Evolutionary conservation across 2,797 vertebrate genomes (phyloP).

Genomic region (Enteromius thamalakanensis): DNA sequence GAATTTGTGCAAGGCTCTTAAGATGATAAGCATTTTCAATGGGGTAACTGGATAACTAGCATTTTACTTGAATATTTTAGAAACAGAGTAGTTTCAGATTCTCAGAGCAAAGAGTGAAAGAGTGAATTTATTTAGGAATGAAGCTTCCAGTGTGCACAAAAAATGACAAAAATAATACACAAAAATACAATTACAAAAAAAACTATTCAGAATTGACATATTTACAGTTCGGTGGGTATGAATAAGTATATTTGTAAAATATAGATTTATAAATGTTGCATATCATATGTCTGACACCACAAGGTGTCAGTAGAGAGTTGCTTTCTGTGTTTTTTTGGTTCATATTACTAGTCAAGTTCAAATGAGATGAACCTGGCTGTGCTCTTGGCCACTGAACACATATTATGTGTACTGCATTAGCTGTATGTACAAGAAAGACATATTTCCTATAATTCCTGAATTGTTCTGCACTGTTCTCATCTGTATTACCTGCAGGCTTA

Average conservation of each 20-base stretch:
- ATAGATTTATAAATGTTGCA: too few species aligned
- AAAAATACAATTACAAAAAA: background rate
- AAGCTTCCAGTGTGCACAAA: background rate
- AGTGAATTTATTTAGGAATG: too few species aligned
- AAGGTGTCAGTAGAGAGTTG: conserved; percentile 42
- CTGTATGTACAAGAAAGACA: background rate
- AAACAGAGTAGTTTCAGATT: background rate
- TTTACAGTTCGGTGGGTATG: background rate
- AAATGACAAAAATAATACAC: background rate
- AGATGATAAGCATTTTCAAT: background rate
- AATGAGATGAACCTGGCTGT: background rate
- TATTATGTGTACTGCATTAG: background rate
- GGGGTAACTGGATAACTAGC: background rate
- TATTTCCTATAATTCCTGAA: background rate
- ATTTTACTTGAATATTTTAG: background rate
- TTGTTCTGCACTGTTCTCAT: background rate
- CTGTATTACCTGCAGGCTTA: background rate
- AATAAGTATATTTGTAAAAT: background rate
- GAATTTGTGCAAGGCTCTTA: too few species aligned
- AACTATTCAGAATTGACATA: background rate
- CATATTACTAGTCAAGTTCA: background rate
- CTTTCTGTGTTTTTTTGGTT: background rate
- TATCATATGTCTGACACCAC: conserved; percentile 1
- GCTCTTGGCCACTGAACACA: background rate
- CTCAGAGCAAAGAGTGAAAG: background rate